These are phyloP conservation scores for Euphydryas editha DNA, from an alignment of 2,888 invertebrate genomes.

Conservation along the genomic window DNA sequence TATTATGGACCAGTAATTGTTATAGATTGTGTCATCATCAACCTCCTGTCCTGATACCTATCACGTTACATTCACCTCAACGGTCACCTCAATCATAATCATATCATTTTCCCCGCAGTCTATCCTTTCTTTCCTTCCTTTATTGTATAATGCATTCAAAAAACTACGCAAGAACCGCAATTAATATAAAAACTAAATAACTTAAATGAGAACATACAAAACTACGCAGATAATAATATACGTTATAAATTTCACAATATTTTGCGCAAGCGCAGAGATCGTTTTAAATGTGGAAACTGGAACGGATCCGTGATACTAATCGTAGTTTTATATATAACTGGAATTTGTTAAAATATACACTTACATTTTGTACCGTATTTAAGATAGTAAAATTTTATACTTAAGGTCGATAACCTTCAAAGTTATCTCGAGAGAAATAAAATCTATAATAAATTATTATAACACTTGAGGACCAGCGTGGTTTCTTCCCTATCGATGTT, in stretches of 20 bases:
- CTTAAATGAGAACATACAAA: background rate
- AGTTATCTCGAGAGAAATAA: background rate
- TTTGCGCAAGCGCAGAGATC: slow-evolving; percentile 54
- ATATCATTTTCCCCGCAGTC: too few relatives aligned
- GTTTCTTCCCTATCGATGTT: too few relatives aligned
- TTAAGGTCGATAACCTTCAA: background rate
- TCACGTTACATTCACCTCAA: too few relatives aligned
- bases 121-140: too few relatives aligned
- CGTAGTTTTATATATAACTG: slow-evolving; percentile 30
- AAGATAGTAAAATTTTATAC: background rate
- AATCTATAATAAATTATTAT: too few relatives aligned
- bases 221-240: slow-evolving; percentile 11
- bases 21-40: too few relatives aligned
- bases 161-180: background rate
- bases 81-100: too few relatives aligned
- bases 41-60: too few relatives aligned
- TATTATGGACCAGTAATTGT: too few relatives aligned
- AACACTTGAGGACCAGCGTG: too few relatives aligned
- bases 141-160: too few relatives aligned
- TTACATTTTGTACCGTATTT: background rate
- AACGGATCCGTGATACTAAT: slow-evolving; percentile 52
- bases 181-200: slow-evolving; percentile 4
- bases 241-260: slow-evolving; percentile 45
- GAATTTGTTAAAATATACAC: slow-evolving; percentile 12
- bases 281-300: slow-evolving; percentile 71